Evolutionary conservation across 2,888 invertebrate species (phyloP), one percentile per base, ranked within the genome.

Genomic region (Scaptomyza flava): DNA sequence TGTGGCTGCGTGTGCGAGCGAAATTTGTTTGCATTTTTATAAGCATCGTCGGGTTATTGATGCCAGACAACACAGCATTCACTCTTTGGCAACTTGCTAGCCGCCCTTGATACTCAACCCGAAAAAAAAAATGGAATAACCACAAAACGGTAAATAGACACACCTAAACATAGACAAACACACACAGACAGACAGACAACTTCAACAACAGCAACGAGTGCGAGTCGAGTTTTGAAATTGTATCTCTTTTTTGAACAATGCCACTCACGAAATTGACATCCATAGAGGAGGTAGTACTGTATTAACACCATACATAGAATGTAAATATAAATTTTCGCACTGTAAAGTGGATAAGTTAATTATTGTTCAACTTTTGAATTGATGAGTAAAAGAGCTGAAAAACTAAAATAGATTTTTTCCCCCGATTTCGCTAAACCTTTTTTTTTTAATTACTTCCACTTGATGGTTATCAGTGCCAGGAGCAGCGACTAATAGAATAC

Each of bases 21-120:
- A 82, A 78, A 75, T 82, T 85, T 86, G 86, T 82, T 85, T 86
- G 88, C 83, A 88, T 86, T 86, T 88, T 83, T 83, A 81, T 81
- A 80, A 85, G 80, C 82, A 81, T 70, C 72, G 70, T 71, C 76
- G 75, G 77, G 65, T 78, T 86, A 86, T 87, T 80, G 86, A 87
- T 80, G 83, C 79, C 77, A 72, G 72, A 71, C 76, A 73, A 68
- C 65, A 54, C 69, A 53, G 58, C 57, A 61, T 54, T 46, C 38
- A 46, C 34, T 4, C 6, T 27, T 27, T 27, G 27, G 27, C 4
- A 27, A 27, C 27, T 27, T 27, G 27, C 27, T 27, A 4, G 27
- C 6, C 27, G 27, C 27, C 27, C 27, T 27, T 27, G 27, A 27
- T 6, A 27, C 36, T 12, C 9, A 11, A 30, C 11, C 30, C n/a